Percentiles rank a stretch among this genome's conserved stretches.
Evolutionary conservation across 23 tunicate genomes (phyloP).

Genomic region (Aplidium turbinatum): DNA sequence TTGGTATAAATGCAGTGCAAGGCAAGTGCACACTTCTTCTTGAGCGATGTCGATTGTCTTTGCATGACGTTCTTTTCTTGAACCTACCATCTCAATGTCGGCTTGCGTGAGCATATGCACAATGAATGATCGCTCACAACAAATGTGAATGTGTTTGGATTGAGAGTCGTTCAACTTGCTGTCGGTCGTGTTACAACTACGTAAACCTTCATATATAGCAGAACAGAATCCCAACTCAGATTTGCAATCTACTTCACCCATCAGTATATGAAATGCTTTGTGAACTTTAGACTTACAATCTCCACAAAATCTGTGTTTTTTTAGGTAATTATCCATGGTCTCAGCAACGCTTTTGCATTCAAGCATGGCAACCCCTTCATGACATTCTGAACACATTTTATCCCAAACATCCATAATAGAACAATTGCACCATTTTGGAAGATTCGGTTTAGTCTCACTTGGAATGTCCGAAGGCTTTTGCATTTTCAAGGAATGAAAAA

Average conservation of each 20-base stretch:
- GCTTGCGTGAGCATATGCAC: conserved; percentile 79
- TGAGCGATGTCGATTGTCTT: conserved; percentile 90
- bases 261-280: conserved; percentile 73
- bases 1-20: conserved; percentile 72
- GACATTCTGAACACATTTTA: conserved; percentile 68
- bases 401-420: conserved; percentile 93
- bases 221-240: conserved; percentile 62
- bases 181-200: conserved; percentile 14
- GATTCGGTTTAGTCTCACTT: conserved; percentile 30
- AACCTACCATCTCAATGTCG: conserved; percentile 78
- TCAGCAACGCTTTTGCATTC: conserved; percentile 62
- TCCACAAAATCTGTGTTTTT: conserved; percentile 84
- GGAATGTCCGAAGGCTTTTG: conserved; percentile 59
- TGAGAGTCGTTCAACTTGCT: background rate
- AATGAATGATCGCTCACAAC: conserved; percentile 78
- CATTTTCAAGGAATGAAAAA: conserved; percentile 84
- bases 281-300: conserved; percentile 84
- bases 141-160: conserved; percentile 65
- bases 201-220: conserved; percentile 57
- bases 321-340: conserved; percentile 77
- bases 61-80: conserved; percentile 80
- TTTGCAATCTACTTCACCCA: conserved; percentile 53
- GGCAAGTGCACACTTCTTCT: conserved; percentile 90
- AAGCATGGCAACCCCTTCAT: conserved; percentile 62
- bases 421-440: conserved; percentile 53